Base-by-base conservation (phyloP, 35 echinoderm and acorn worm species). In the Stichopus chloronotus region DNA sequence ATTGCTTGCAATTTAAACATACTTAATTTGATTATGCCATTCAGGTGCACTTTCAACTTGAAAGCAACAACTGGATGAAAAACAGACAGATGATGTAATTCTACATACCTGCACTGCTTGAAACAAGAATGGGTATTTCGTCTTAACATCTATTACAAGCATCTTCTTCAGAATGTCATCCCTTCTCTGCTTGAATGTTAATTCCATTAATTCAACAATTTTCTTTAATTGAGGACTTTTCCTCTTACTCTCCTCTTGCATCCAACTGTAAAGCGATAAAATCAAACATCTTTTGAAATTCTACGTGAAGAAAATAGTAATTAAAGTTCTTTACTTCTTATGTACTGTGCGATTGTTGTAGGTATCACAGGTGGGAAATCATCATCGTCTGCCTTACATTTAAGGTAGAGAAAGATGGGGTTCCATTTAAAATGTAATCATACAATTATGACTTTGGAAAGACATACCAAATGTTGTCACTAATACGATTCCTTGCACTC, bases 191-290 rank as follows among this genome's bases (percentile, higher is more conserved):
- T 87, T 14, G 84, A 61, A 87, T 20, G 84, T 87, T 59, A 87
- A 9, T 87, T 60, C 58, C 84, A 87, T 23, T 19, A 87, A 30
- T 19, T 20, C 58, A 7, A 5, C 20, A 87, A 87, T 20, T 61
- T 87, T 61, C 59, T 59, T 65, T 12, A 22, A 25, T 7, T 87
- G 55, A 17, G 59, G 84, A 30, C 5, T 59, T 87, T 87, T 87
- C 81, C 17, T 84, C 14, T 84, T 84, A 84, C 81, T 84, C 24
- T 87, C 84, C 10, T 87, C 56, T 17, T 87, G 59, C 84, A 87
- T 87, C 84, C 84, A 87, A 59, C 84, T 87, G 81, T 52, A 84
- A 84, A 84, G 81, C 9, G 52, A 84, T 52, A 57, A 12, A 57
- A 57, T 55, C 54, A 43, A 55, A 57, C 5, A n/a, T 87, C 5